Evolutionary conservation across 2,113 vertebrate genomes (phyloP), one percentile per base, ranked within the genome.

Genomic region (Oxyura jamaicensis): DNA sequence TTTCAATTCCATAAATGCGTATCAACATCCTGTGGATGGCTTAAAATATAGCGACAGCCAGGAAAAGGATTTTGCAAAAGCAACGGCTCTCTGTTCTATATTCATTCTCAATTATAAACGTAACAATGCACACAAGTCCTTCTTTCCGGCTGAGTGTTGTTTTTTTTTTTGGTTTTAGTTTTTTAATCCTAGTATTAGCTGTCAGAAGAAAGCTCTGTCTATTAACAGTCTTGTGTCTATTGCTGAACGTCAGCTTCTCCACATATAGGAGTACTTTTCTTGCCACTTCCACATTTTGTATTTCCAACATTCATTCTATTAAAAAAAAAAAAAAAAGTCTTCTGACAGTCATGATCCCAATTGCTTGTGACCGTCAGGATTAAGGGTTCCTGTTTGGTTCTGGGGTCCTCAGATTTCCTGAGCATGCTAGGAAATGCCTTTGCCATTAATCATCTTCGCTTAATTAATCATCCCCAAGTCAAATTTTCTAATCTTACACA

Each of bases 101-200:
- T 84, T 94, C 86, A 86, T 88, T 95, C 88, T 87, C 66, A 95
- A 62, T 85, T 71, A 89, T 84, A 95, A 97, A 91, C 83, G 74
- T 52, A 81, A 73, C 59, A 91, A 91, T 75, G 53, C 62, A 90
- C 19, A 82, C 65, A 78, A 88, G 76, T 82, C 73, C 80, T 91
- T 58, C 83, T 88, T 96, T 84, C 76, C 13, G 15, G 79, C 68
- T 81, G 9, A 20, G 44, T 39, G 8, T 50, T 11, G 10, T 46
- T 48, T 48, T 2, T 28, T n/a, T 67, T 11, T 39, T 39, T 39
- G 8, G 39, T 50, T 53, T 68, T 92, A n/a, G n/a, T n/a, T n/a
- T 86, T 82, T 88, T 76, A 26, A 88, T 86, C 56, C 62, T 92
- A 29, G 67, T 92, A 81, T 83, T 93, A 91, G 80, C 82, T 67